Base-by-base conservation (phyloP, 2,888 invertebrate species). In the Rhaphigaster nebulosa region DNA sequence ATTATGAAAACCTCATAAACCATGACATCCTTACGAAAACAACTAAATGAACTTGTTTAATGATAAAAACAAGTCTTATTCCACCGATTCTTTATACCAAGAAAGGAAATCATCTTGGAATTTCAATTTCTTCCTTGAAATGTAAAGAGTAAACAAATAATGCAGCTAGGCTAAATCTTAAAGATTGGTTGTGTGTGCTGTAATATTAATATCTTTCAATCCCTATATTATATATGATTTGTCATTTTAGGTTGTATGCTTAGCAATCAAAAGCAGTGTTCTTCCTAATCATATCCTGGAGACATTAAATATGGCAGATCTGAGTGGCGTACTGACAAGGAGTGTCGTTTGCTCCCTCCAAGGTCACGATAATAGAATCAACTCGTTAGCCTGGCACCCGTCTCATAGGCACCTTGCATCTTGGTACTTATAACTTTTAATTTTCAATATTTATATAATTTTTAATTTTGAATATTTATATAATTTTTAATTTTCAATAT, bases 281-380 rank as follows among this genome's bases (percentile, higher is more conserved):
- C 93, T 93, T 89, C 92, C 94, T 1, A 93, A 93, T 45, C 93
- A 93, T 26, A 93, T 92, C 65, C 92, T 93, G n/a, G 94, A 94
- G 90, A 93, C 93, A 87, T 92, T 94, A 0, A 94, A 94, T 92
- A 94, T 94, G 92, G 95, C 95, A 6, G 96, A 96, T 93, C 93
- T 95, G 76, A 94, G 94, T 4, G 94, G 94, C 20, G 94, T 94
- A 90, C 93, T 95, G 92, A 93, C 94, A 90, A 92, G 93, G 15
- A 94, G 94, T 92, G 93, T 93, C 0, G 92, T 94, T 1, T 93
- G 93, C 8, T 93, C 94, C 90, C 93, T 95, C 54, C 95, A 95
- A 92, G 95, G 95, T 1, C 95, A 95, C 93, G 95, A 95, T 92
- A 95, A 95, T 93, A 93, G 95, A 87, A 94, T 95, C 6, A 94